Evolutionary conservation across 1,140 invertebrate genomes (phyloP).

Genomic region (Cherax quadricarinatus): DNA sequence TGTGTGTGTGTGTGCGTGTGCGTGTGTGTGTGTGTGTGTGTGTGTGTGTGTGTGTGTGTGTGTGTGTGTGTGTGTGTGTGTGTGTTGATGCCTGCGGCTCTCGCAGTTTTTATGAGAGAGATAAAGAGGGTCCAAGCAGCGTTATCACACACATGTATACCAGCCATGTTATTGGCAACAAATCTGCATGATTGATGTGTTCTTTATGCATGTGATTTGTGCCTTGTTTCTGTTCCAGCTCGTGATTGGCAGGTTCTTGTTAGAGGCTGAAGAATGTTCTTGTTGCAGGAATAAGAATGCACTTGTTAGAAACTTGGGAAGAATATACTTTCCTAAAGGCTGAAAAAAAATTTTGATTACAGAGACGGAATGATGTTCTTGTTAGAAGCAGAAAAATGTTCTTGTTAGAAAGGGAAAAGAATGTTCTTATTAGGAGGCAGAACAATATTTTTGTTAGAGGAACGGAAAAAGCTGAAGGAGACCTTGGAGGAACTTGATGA

Average conservation of each 20-base stretch:
- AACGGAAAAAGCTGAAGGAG: too few relatives aligned
- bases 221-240: conserved; percentile 15
- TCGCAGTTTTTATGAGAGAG: not conserved
- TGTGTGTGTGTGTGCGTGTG: too few relatives aligned
- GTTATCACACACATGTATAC: conserved; percentile 35
- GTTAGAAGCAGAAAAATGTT: not conserved
- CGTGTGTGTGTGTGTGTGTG: not conserved
- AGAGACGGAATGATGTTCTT: not conserved
- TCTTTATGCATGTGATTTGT: conserved; percentile 52
- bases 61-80: too few relatives aligned
- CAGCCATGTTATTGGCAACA: conserved; percentile 44
- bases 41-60: not conserved
- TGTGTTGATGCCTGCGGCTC: not conserved
- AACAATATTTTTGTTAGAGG: too few relatives aligned
- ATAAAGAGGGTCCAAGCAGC: conserved; percentile 8
- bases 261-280: conserved; percentile 2
- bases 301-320: too few relatives aligned
- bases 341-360: not conserved
- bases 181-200: conserved; percentile 56
- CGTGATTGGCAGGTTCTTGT: conserved; percentile 7
- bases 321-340: too few relatives aligned
- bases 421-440: too few relatives aligned
- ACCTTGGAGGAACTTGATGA: too few relatives aligned
- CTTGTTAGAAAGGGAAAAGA: too few relatives aligned
- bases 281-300: not conserved